Base-by-base conservation (phyloP, 1,140 invertebrate species). In the Caenorhabditis brenneri region DNA sequence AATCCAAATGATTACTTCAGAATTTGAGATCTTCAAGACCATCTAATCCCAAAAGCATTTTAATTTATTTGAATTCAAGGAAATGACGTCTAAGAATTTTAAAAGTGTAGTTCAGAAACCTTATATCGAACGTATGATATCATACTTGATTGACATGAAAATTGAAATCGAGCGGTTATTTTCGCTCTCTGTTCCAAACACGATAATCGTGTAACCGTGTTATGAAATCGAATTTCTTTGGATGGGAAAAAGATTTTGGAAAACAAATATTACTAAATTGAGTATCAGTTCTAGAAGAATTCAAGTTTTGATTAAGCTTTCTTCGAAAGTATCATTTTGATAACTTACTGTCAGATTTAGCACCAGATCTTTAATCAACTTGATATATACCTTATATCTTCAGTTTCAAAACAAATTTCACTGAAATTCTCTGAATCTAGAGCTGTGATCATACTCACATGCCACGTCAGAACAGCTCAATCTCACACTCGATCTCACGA, bases 391-490 rank as follows among this genome's bases (percentile, higher is more conserved):
- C n/a, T n/a, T n/a, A n/a, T n/a, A n/a, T n/a, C n/a, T n/a, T n/a
- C n/a, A n/a, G 12, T 42, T 42, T 42, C 39, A 42, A 42, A 12
- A 42, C 12, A 42, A 42, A 42, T 42, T 42, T 12, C 12, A 5
- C 39, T 12, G 39, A 42, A 42, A 6, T 12, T 42, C 5, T 42
- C 39, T 5, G 12, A 6, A 33, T 65, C 29, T 36, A 16, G 16
- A 19, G 3, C 24, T 58, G 22, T 19, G n/a, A n/a, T n/a, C n/a
- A n/a, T n/a, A n/a, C 39, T 42, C 36, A 22, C 42, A 19, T n/a
- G 15, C 33, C 36, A 31, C 65, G 65, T 74, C 65, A 74, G 36
- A 46, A 74, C 65, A 24, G 36, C 65, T 74, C 36, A 74, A 74
- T 74, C 65, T 74, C 65, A 74, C 9, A 42, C 36, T 42, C n/a